Percentiles rank a stretch among this genome's conserved stretches.
phyloP scores from a whole-genome alignment of 2,113 vertebrate species.

The Andinoacara biseriatus region DNA sequence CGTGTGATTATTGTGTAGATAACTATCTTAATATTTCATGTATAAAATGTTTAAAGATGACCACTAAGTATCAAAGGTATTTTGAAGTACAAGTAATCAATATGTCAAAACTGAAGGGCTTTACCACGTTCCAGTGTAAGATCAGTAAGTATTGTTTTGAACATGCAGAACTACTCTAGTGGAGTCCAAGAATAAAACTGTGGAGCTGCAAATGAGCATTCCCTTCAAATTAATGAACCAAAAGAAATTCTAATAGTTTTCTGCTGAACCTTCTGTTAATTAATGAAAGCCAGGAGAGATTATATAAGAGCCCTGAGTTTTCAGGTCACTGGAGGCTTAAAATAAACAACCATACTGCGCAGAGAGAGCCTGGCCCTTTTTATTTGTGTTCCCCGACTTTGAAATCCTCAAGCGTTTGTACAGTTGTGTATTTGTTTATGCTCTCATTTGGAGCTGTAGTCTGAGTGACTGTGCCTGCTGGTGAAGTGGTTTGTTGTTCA shows the following conservation, averaged over 20 bases:
- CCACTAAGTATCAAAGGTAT: no score
- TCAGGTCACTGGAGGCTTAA: slow-evolving; percentile 5
- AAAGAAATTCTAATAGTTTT: neutral
- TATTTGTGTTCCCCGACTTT: slow-evolving; percentile 24
- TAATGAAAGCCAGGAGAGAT: neutral
- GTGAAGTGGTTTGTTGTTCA: slow-evolving; percentile 14
- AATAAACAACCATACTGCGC: neutral
- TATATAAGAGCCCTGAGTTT: neutral
- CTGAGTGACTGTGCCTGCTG: slow-evolving; percentile 22
- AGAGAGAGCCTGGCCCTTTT: neutral
- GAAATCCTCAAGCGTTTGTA: slow-evolving; percentile 2
- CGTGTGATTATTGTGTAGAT: neutral
- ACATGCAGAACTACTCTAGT: neutral
- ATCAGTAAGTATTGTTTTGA: neutral
- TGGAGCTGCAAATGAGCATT: accelerated
- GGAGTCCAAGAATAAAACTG: neutral
- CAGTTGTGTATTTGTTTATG: slow-evolving; percentile 25
- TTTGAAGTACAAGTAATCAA: no score
- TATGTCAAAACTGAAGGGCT: neutral
- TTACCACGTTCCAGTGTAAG: neutral
- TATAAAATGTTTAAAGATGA: neutral
- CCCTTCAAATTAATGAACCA: neutral
- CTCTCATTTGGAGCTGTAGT: neutral
- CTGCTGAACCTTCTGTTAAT: neutral
- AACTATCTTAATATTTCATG: neutral